A percentile compares a stretch with the other conserved stretches of the same genome.
Evolutionary conservation across 1,140 invertebrate species (phyloP).

Genomic region (Limonius californicus): DNA sequence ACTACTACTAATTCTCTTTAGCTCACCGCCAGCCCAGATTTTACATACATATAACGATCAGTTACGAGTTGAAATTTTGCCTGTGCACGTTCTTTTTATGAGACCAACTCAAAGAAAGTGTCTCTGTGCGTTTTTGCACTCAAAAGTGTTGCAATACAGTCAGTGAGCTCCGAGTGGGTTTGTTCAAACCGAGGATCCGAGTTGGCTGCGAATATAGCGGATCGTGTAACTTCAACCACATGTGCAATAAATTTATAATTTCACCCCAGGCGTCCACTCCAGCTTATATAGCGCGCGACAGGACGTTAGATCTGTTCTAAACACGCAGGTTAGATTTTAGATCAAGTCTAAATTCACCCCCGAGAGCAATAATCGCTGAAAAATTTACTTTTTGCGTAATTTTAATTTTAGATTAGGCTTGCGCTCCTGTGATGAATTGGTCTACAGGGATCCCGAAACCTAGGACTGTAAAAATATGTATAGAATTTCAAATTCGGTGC

Average conservation of each 20-base stretch:
- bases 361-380: not conserved
- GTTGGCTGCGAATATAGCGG: not conserved
- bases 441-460: not conserved
- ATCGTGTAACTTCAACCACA: not conserved
- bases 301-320: not conserved
- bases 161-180: no score
- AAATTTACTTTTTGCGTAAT: not conserved
- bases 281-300: not conserved
- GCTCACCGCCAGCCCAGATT: no score
- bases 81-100: no score
- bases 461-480: not conserved
- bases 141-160: no score
- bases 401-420: not conserved
- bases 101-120: no score
- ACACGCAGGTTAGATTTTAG: conserved; percentile 1
- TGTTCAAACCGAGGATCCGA: no score
- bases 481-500: not conserved
- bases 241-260: not conserved
- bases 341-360: conserved; percentile 1
- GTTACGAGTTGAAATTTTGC: no score
- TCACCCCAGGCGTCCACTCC: not conserved
- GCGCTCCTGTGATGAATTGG: not conserved
- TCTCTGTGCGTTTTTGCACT: no score
- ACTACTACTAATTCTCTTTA: no score
- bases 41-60: no score